Conservation (phyloP, 2,888 invertebrate species). For the Catocala fraxini region DNA sequence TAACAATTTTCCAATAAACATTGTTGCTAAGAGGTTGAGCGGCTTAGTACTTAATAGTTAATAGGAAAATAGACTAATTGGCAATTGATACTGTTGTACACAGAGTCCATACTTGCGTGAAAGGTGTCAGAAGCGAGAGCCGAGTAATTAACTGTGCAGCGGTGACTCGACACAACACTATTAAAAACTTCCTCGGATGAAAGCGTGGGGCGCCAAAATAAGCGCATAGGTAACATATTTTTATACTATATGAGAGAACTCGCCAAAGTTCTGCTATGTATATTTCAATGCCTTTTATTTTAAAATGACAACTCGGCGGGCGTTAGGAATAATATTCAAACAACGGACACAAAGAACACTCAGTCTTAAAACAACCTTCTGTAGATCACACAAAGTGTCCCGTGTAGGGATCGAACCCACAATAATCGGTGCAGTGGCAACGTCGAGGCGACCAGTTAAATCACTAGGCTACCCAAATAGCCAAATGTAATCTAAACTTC, state of each 20-base stretch:
- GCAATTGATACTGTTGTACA: slow-evolving; percentile 14
- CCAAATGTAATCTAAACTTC: too few species aligned
- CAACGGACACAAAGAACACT: neutral
- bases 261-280: too few species aligned
- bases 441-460: too few species aligned
- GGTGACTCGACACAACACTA: slow-evolving; percentile 57
- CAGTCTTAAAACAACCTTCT: too few species aligned
- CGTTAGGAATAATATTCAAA: slow-evolving; percentile 1
- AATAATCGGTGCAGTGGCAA: too few species aligned
- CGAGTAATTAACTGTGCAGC: slow-evolving; percentile 56
- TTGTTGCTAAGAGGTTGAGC: neutral
- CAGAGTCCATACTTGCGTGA: slow-evolving; percentile 39
- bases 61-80: slow-evolving; percentile 24
- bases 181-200: slow-evolving; percentile 55
- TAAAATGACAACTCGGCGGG: too few species aligned
- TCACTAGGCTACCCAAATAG: too few species aligned
- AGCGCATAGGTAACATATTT: neutral
- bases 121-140: slow-evolving; percentile 31
- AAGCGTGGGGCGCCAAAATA: slow-evolving; percentile 22
- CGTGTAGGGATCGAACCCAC: too few species aligned
- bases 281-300: too few species aligned
- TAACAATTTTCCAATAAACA: neutral
- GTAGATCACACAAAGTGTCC: too few species aligned
- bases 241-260: too few species aligned
- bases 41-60: neutral